These are phyloP conservation scores for Mola mola DNA, from an alignment of 2,113 vertebrate species.

Conservation along the genomic window DNA sequence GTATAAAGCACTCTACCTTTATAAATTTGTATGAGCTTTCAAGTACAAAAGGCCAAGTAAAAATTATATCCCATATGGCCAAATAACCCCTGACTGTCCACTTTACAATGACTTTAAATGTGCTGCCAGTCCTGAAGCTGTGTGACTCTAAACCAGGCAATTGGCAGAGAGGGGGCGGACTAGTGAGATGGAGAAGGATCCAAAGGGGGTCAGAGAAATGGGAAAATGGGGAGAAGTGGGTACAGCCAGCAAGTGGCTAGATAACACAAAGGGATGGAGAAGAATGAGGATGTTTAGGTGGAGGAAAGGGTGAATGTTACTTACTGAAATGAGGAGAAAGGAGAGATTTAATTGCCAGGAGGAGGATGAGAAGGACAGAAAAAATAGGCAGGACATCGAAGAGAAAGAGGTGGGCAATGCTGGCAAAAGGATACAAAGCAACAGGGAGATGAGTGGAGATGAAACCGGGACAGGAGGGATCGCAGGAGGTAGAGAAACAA, in stretches of 20 bases:
- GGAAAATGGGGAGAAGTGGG: background rate
- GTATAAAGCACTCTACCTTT: background rate
- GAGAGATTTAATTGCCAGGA: background rate
- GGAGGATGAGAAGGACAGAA: background rate
- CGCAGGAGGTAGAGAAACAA: slow-evolving; percentile 23
- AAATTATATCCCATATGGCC: slow-evolving; percentile 10
- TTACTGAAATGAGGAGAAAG: background rate
- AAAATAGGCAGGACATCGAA: slow-evolving; percentile 1
- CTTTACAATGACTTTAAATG: slow-evolving; percentile 25
- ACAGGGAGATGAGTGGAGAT: slow-evolving; percentile 8
- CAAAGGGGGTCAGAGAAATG: slow-evolving; percentile 8
- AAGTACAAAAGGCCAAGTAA: slow-evolving; percentile 1
- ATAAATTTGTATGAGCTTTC: background rate
- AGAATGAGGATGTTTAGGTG: background rate
- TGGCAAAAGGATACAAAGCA: slow-evolving; percentile 16
- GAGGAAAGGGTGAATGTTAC: background rate
- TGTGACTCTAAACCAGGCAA: slow-evolving; percentile 34
- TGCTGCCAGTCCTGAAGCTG: slow-evolving; percentile 16
- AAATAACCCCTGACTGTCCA: slow-evolving; percentile 13
- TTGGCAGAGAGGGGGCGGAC: slow-evolving; percentile 32
- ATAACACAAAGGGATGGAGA: background rate
- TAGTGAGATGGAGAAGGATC: slow-evolving; percentile 14
- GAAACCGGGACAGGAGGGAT: slow-evolving; percentile 3
- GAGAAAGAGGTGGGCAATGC: slow-evolving; percentile 13
- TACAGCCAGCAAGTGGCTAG: background rate